These are phyloP conservation scores for Rhinoderma darwinii DNA, from an alignment of 2,113 vertebrate species.

Conservation along the genomic window DNA sequence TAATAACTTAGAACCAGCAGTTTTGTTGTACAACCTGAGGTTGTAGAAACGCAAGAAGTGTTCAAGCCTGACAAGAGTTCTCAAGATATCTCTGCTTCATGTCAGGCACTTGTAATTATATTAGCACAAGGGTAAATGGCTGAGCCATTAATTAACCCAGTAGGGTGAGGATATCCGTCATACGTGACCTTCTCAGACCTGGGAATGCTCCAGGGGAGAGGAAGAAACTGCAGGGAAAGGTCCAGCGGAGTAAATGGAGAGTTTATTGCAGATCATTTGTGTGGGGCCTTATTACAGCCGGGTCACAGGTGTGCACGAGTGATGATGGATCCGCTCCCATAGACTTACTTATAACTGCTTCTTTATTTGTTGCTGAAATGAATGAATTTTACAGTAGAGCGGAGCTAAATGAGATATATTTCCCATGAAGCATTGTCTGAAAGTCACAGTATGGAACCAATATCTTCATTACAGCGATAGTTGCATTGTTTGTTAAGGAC, in stretches of 20 bases:
- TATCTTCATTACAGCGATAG: too few species aligned
- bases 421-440: not conserved
- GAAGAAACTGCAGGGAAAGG: not conserved
- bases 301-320: not conserved
- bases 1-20: too few species aligned
- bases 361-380: not conserved
- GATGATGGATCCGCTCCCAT: not conserved
- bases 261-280: slow-evolving; percentile 19
- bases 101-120: not conserved
- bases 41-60: too few species aligned
- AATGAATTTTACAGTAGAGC: not conserved
- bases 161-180: not conserved
- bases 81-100: not conserved
- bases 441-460: not conserved
- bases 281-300: not conserved
- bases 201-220: slow-evolving; percentile 18
- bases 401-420: not conserved
- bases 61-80: not conserved
- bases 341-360: not conserved
- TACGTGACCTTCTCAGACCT: not conserved
- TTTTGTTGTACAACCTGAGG: too few species aligned
- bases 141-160: slow-evolving; percentile 18
- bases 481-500: too few species aligned
- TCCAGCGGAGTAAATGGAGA: not conserved
- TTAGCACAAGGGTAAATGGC: slow-evolving; percentile 1